Conservation (phyloP, 92 coral and sea anemone genomes). For the Siderastrea radians region DNA sequence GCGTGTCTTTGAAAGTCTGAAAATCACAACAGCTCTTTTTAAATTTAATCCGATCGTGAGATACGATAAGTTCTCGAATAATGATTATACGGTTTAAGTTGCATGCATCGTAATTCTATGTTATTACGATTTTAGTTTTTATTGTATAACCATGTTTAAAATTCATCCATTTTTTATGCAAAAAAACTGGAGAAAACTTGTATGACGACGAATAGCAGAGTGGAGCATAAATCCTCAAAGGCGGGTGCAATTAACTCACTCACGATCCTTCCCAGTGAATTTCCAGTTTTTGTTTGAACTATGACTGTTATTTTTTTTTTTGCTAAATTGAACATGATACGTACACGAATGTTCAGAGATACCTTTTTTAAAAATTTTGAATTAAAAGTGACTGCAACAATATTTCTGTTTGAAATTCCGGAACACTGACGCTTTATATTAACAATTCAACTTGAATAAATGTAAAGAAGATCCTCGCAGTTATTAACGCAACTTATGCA, state of each 20-base stretch:
- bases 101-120: slow-evolving; percentile 22
- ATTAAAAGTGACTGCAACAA: too few relatives aligned
- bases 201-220: not conserved
- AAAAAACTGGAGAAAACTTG: not conserved
- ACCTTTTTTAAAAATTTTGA: too few relatives aligned
- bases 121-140: slow-evolving; percentile 28
- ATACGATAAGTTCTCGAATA: not conserved
- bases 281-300: not conserved
- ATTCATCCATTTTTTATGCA: slow-evolving; percentile 24
- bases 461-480: too few relatives aligned
- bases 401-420: too few relatives aligned
- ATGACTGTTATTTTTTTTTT: too few relatives aligned
- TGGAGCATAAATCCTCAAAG: too few relatives aligned
- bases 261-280: not conserved
- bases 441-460: too few relatives aligned
- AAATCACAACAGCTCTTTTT: not conserved
- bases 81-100: slow-evolving; percentile 18
- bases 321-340: too few relatives aligned
- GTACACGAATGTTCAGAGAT: too few relatives aligned
- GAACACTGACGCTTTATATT: too few relatives aligned
- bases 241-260: too few relatives aligned
- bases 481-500: too few relatives aligned
- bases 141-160: slow-evolving; percentile 29
- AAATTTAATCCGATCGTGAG: not conserved
- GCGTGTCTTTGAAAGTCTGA: not conserved